Conservation (phyloP, 1,140 invertebrate species). For the Drosophila ercepeae region DNA sequence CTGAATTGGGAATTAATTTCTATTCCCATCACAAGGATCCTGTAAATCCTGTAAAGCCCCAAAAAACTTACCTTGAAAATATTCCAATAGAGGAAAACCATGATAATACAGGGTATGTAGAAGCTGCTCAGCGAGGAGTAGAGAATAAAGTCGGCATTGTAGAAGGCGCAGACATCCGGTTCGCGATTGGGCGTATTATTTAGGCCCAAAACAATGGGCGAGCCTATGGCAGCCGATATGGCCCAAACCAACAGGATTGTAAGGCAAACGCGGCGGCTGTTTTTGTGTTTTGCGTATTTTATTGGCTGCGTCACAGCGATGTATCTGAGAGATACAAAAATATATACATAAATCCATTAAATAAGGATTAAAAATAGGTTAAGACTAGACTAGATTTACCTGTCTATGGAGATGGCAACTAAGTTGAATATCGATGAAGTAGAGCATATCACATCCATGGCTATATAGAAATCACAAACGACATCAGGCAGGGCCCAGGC, state of each 20-base stretch:
- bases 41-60: no score
- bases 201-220: slow-evolving; percentile 97
- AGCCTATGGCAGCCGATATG: slow-evolving; percentile 97
- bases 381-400: no score
- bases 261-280: slow-evolving; percentile 96
- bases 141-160: slow-evolving; percentile 99
- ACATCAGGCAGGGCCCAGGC: slow-evolving; percentile 94
- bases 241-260: slow-evolving; percentile 99
- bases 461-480: slow-evolving; percentile 99
- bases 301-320: slow-evolving; percentile 99
- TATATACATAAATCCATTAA: background rate
- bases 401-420: slow-evolving; percentile 99
- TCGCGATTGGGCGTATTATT: slow-evolving; percentile 94
- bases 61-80: slow-evolving; percentile 94
- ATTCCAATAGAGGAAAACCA: slow-evolving; percentile 99
- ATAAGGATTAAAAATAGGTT: background rate
- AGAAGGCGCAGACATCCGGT: slow-evolving; percentile 95
- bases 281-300: slow-evolving; percentile 99
- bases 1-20: no score
- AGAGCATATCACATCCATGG: slow-evolving; percentile 98
- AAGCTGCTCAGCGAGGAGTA: slow-evolving; percentile 99
- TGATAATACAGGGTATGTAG: slow-evolving; percentile 99
- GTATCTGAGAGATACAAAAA: slow-evolving; percentile 89
- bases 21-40: no score
- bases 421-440: slow-evolving; percentile 99